Conservation (phyloP, 92 coral and sea anemone genomes). For the Porites cylindrica region DNA sequence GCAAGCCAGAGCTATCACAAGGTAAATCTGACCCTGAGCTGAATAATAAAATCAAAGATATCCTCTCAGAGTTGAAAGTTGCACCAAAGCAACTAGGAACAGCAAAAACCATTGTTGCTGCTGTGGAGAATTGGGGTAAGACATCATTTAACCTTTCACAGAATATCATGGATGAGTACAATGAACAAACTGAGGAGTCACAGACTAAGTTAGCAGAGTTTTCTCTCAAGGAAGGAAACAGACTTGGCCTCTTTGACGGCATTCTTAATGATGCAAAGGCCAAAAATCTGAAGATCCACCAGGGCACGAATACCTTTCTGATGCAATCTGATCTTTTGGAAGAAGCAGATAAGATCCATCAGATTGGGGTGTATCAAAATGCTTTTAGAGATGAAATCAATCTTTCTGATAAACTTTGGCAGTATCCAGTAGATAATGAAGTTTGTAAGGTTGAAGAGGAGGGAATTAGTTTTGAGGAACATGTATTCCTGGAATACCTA, state of each 20-base stretch:
- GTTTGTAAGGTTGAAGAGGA: slow-evolving; percentile 85
- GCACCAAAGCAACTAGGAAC: slow-evolving; percentile 71
- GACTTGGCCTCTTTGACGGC: slow-evolving; percentile 67
- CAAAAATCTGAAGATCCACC: slow-evolving; percentile 2
- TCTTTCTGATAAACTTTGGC: slow-evolving; percentile 86
- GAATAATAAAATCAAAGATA: slow-evolving; percentile 65
- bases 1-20: slow-evolving; percentile 17
- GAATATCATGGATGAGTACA: slow-evolving; percentile 46
- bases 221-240: slow-evolving; percentile 45
- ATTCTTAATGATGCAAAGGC: slow-evolving; percentile 15
- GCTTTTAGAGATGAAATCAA: slow-evolving; percentile 85
- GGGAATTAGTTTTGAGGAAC: slow-evolving; percentile 92
- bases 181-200: slow-evolving; percentile 17
- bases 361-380: slow-evolving; percentile 64
- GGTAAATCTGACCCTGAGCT: slow-evolving; percentile 59
- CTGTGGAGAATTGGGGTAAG: slow-evolving; percentile 83
- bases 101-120: slow-evolving; percentile 76
- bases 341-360: slow-evolving; percentile 39
- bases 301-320: slow-evolving; percentile 14
- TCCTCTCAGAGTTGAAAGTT: slow-evolving; percentile 72
- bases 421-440: slow-evolving; percentile 95
- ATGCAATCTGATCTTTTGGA: slow-evolving; percentile 50
- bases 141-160: slow-evolving; percentile 41
- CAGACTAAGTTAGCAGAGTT: neutral
- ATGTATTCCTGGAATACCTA: slow-evolving; percentile 88